Evolutionary conservation across 1,140 invertebrate genomes (phyloP).

Genomic region (Adelges cooleyi): DNA sequence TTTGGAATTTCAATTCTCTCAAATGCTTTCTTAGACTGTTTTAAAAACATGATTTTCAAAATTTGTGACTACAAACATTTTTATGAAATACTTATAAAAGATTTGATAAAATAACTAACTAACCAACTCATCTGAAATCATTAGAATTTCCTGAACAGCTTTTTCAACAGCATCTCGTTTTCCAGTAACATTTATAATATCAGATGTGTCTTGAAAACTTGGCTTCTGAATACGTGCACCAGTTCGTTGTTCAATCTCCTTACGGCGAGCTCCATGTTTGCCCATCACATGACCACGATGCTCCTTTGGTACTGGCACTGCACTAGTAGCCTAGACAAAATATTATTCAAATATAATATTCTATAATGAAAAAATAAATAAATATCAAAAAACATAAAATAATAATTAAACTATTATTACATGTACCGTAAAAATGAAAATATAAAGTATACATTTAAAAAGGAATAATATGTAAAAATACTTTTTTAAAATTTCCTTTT

Average conservation of each 20-base stretch:
- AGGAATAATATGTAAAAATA: too few relatives aligned
- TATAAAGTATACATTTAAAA: too few relatives aligned
- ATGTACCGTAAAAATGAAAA: too few relatives aligned
- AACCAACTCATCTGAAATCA: conserved; percentile 86
- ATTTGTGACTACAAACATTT: neutral
- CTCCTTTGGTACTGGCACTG: conserved; percentile 53
- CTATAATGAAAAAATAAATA: conserved; percentile 33
- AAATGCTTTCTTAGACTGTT: conserved; percentile 64
- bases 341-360: too few relatives aligned
- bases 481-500: too few relatives aligned
- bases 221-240: too few relatives aligned
- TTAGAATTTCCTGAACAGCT: conserved; percentile 85
- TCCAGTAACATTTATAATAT: conserved; percentile 56
- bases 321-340: conserved; percentile 60
- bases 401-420: too few relatives aligned
- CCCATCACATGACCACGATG: too few relatives aligned
- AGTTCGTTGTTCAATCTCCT: too few relatives aligned
- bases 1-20: conserved; percentile 75
- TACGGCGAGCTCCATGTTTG: too few relatives aligned
- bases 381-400: too few relatives aligned
- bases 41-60: conserved; percentile 18
- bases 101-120: neutral
- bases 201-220: too few relatives aligned
- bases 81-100: neutral
- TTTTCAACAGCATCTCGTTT: conserved; percentile 92